A percentile compares a stretch with the other conserved stretches of the same genome.
These are phyloP conservation scores for Ceratothoa steindachneri DNA, from an alignment of 2,888 invertebrate genomes.

Conservation along the genomic window DNA sequence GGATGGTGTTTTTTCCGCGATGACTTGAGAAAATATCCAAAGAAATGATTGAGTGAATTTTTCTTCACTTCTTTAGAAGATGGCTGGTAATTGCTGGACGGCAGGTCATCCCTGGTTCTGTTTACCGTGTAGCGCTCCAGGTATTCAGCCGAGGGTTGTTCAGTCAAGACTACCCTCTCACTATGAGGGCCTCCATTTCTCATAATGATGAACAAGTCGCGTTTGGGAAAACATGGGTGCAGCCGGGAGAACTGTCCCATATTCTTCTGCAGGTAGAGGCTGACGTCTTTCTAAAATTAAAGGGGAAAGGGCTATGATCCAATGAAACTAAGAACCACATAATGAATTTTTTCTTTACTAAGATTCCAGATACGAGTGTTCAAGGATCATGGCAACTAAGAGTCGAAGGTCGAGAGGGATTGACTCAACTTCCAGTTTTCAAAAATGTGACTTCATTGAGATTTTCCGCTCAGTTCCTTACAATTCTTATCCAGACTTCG, in stretches of 20 bases:
- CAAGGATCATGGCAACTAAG: constrained; percentile 52
- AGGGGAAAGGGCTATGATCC: background rate
- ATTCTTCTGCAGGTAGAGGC: constrained; percentile 22
- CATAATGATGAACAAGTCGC: constrained; percentile 26
- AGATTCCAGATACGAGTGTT: constrained; percentile 33
- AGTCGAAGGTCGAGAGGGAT: constrained; percentile 53
- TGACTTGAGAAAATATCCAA: no score
- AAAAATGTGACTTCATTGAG: constrained; percentile 53
- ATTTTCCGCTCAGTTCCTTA: constrained; percentile 54
- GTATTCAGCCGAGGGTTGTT: background rate
- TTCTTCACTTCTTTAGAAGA: constrained; percentile 9
- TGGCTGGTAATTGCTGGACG: constrained; percentile 28
- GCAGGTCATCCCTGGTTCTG: constrained; percentile 26
- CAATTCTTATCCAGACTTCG: constrained; percentile 56
- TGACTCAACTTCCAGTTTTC: constrained; percentile 53
- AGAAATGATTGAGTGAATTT: background rate
- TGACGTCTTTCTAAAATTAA: no score
- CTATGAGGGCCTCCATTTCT: constrained; percentile 19
- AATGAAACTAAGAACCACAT: background rate
- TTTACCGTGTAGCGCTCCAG: constrained; percentile 30
- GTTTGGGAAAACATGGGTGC: constrained; percentile 19
- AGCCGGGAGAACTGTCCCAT: constrained; percentile 20
- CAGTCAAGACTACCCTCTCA: constrained; percentile 5
- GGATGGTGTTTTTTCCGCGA: no score
- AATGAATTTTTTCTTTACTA: background rate